Evolutionary conservation across 2,797 vertebrate genomes (phyloP), one percentile per base, ranked within the genome.

Genomic region (Chelon auratus): DNA sequence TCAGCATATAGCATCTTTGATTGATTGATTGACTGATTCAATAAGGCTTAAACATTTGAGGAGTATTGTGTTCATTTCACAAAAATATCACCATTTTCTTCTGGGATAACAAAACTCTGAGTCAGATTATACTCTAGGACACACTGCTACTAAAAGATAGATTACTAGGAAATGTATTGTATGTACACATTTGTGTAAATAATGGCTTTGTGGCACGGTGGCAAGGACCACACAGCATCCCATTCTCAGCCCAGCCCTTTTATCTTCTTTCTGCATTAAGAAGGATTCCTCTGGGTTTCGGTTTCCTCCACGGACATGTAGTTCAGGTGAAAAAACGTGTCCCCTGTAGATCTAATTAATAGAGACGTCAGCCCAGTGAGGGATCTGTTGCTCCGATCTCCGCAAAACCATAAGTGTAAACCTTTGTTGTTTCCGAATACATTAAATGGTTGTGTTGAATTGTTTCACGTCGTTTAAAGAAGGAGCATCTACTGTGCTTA

Each of bases 391-490:
- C 45, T n/a, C 45, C 45, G n/a, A 17, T 47, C 8, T 8, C n/a
- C 17, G 15, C 45, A 3, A 10, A 47, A 17, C 17, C n/a, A 18
- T 17, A 47, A 47, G 45, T 47, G 17, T 9, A 47, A 47, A 47
- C 17, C n/a, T 47, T n/a, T 9, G 9, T 7, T n/a, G 17, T 9
- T 47, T 47, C 45, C 10, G 45, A 47, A 36, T 24, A 33, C 4
- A 26, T 67, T 39, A 40, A 24, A 69, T 33, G 39, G 64, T 56
- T 62, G 43, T 60, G 22, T 58, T 75, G 48, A 53, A 72, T 14
- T 24, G 5, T 24, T 26, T 20, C 7, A 4, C 26, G 5, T 33
- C 12, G 68, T 53, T 56, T 51, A 57, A 42, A 33, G 14, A 47
- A 33, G 10, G 17, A 14, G 17, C 1, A 56, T 52, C 54, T 56